phyloP scores from a whole-genome alignment of 2,888 invertebrate genomes.

The Eumerus sabulonum region DNA sequence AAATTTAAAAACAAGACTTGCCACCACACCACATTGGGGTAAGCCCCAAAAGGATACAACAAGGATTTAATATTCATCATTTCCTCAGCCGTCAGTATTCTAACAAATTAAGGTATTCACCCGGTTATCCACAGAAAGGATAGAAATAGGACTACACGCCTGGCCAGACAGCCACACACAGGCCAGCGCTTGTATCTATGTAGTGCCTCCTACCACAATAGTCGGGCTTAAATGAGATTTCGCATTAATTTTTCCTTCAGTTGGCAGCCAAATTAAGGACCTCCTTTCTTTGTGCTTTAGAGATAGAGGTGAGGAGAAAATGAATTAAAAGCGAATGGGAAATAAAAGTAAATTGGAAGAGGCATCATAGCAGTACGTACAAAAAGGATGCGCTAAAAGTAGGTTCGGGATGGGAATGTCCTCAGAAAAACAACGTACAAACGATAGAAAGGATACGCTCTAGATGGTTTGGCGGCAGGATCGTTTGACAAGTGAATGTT shows the following conservation, averaged over 20 bases:
- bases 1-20: slow-evolving; percentile 25
- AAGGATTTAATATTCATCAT: slow-evolving; percentile 64
- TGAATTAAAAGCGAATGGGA: not conserved
- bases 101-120: slow-evolving; percentile 50
- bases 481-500: too few relatives aligned
- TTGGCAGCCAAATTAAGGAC: slow-evolving; percentile 37
- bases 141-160: slow-evolving; percentile 20
- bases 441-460: slow-evolving; percentile 33
- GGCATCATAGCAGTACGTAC: too few relatives aligned
- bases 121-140: slow-evolving; percentile 20
- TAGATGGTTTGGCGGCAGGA: slow-evolving; percentile 34
- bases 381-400: too few relatives aligned
- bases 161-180: too few relatives aligned
- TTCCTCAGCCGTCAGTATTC: slow-evolving; percentile 34
- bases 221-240: slow-evolving; percentile 57
- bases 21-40: too few relatives aligned
- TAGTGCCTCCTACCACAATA: slow-evolving; percentile 1
- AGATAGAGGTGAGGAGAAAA: not conserved
- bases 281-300: slow-evolving; percentile 6
- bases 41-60: slow-evolving; percentile 9
- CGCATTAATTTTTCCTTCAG: slow-evolving; percentile 43
- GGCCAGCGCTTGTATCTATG: not conserved
- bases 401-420: too few relatives aligned
- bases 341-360: not conserved
- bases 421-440: not conserved